Base-by-base conservation (phyloP, 2,888 invertebrate genomes). In the Nezara viridula region DNA sequence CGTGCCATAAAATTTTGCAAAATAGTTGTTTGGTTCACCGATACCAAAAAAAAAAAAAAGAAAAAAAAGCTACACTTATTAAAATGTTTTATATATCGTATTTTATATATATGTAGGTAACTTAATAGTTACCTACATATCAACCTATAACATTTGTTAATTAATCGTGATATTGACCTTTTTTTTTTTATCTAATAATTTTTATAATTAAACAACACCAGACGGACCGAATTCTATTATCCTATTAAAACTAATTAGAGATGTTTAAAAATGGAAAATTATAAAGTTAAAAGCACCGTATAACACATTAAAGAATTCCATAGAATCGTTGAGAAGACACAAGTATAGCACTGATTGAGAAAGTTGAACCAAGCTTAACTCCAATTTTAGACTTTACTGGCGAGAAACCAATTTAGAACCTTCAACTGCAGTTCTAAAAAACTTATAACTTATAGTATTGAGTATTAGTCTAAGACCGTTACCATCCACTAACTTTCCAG, bases 321-420 rank as follows among this genome's bases (percentile, higher is more conserved):
- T 73, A 73, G 66, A 73, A 73, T 37, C 4, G 4, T 37, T 14
- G 2, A 60, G 27, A 60, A 73, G 66, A 21, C 16, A 32, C 16
- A 32, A 73, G 66, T 19, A 73, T 37, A 73, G 66, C 66, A 73
- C 66, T 73, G 66, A 73, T 73, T 73, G 66, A 73, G 66, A 73
- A 73, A 73, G 66, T 73, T 73, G 32, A 73, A 37, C 1, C 66
- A 37, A 21, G 66, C 21, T 12, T 73, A 73, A 37, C 66, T 37
- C 66, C 37, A 73, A 73, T 73, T 73, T 73, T 73, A 73, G 66
- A 73, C 66, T 73, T 73, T 73, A 73, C 37, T 73, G 66, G 37
- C 66, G 19, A 37, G 66, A 73, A 73, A 73, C 66, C 66, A 73
- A 73, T 73, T 73, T 37, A 37, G 66, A 73, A 73, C 32, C 66